Evolutionary conservation across 2,797 vertebrate species (phyloP), one percentile per base, ranked within the genome.

Genomic region (Hoplostethus atlanticus): DNA sequence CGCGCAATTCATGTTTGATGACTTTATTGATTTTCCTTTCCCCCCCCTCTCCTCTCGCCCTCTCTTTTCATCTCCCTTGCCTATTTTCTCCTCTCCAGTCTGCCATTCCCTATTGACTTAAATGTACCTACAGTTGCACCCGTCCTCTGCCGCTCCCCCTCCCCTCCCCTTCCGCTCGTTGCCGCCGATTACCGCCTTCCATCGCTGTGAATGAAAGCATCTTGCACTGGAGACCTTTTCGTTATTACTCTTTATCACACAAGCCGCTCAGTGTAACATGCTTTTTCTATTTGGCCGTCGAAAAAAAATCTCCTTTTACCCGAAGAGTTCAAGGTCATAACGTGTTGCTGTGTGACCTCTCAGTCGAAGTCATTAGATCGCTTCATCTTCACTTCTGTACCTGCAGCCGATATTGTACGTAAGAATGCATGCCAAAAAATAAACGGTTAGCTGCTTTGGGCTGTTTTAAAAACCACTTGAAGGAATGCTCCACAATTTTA

Each of bases 11-110:
- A 92, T 93, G 91, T 94, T 93, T 94, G 91, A 94, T 93, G 92
- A 93, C 89, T 92, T 90, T 94, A 94, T 95, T 93, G 94, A 95
- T 94, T 93, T 92, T 92, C 55, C 70, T 82, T 75, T 81, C 54
- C 60, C 68, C 68, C 21, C 21, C 21, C 21, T 73, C 73, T 86
- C 77, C 72, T 73, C 76, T 85, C 64, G 71, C 59, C 64, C 44
- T 72, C 76, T 73, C 28, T 64, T 67, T 84, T 79, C 66, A 76
- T 57, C 84, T 85, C 70, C 63, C 72, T 63, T 47, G 6, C 77
- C 71, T 80, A 60, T 70, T 65, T 71, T 74, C 62, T 64, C 64
- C 77, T 73, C 63, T 64, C 75, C 46, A 30, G 47, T 62, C 60
- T 74, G 53, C 65, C 63, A 48, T 76, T 87, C 77, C 82, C 77